These are phyloP conservation scores for Sinosuthora webbiana DNA, from an alignment of 2,113 vertebrate genomes.

Conservation along the genomic window DNA sequence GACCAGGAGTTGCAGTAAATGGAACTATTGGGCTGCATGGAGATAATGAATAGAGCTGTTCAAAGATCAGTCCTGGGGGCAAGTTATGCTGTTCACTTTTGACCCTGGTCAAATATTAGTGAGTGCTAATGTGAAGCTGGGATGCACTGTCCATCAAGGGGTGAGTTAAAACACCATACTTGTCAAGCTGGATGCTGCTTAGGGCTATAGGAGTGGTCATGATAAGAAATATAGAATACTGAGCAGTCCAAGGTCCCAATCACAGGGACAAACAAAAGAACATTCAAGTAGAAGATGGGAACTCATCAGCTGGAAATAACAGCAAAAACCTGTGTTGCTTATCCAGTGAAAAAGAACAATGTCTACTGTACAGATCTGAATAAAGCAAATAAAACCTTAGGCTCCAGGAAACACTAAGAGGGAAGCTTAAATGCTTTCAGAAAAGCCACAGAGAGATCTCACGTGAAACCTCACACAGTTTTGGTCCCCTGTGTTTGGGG, in stretches of 20 bases:
- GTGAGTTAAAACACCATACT: neutral
- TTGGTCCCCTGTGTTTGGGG: neutral
- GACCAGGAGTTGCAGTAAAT: neutral
- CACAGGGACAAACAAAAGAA: neutral
- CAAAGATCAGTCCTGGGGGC: neutral
- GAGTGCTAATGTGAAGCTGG: neutral
- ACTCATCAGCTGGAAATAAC: neutral
- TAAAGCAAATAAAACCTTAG: neutral
- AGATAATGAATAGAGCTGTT: neutral
- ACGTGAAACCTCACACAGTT: neutral
- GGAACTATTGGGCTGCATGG: neutral
- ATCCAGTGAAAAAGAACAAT: neutral
- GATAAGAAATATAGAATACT: neutral
- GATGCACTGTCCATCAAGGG: neutral
- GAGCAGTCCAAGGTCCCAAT: neutral
- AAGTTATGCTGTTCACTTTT: accelerated
- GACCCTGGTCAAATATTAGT: neutral
- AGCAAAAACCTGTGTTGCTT: neutral
- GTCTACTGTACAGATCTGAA: neutral
- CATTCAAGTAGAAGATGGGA: neutral
- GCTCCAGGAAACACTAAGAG: neutral
- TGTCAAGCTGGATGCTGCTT: neutral
- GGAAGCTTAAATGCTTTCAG: neutral
- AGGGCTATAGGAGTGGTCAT: neutral
- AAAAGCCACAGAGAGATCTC: neutral